phyloP scores from a whole-genome alignment of 1,140 invertebrate species.

The Drosophila pruinosa region DNA sequence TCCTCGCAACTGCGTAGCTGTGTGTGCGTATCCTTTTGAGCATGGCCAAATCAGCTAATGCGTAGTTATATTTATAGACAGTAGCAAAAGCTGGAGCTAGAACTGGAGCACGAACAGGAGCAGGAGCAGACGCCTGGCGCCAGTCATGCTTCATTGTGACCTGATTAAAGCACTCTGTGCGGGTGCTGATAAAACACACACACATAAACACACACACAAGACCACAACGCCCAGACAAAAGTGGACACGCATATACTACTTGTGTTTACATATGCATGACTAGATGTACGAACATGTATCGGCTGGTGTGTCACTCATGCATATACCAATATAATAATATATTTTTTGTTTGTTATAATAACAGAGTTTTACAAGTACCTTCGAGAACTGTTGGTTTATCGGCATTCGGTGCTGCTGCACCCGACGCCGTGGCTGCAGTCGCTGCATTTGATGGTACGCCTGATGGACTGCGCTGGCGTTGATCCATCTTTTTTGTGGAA shows the following conservation, averaged over 20 bases:
- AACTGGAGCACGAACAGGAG: background rate
- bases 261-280: slow-evolving; percentile 2
- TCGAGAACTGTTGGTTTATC: slow-evolving; percentile 75
- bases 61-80: slow-evolving; percentile 30
- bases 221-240: slow-evolving; percentile 15
- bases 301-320: background rate
- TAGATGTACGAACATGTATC: background rate
- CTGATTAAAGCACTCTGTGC: slow-evolving; percentile 1
- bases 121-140: slow-evolving; percentile 7
- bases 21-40: slow-evolving; percentile 9
- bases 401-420: slow-evolving; percentile 37
- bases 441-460: slow-evolving; percentile 8
- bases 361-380: slow-evolving; percentile 49
- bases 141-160: background rate
- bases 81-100: background rate
- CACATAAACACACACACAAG: background rate
- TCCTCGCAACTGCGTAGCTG: background rate
- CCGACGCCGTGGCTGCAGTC: slow-evolving; percentile 11
- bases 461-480: slow-evolving; percentile 54
- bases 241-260: slow-evolving; percentile 12
- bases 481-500: slow-evolving; percentile 79
- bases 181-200: slow-evolving; percentile 7
- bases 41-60: too few species aligned
- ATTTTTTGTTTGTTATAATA: background rate
- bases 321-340: background rate